Base-by-base conservation (phyloP, 2,888 invertebrate species). In the Drosophila picticornis region DNA sequence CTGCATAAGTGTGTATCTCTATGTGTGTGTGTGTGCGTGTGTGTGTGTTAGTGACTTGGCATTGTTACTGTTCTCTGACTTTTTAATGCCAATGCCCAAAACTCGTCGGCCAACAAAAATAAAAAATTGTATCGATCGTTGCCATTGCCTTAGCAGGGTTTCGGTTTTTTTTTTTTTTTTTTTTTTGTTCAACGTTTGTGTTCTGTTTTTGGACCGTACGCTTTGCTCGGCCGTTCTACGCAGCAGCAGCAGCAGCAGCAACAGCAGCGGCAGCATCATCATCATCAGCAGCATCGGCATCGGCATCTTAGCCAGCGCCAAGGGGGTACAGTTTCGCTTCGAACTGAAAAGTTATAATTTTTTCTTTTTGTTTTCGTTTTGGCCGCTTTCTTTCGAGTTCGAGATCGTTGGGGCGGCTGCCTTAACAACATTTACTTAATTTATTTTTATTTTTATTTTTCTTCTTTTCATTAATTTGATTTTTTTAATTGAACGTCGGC, bases 261-360 rank as follows among this genome's bases (percentile, higher is more conserved):
- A 48, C 75, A 74, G 9, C 82, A 77, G 11, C 75, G 27, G 25
- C 72, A 36, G 7, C 72, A 48, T 46, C 25, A 46, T 46, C 46
- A 46, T 7, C 46, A 46, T 4, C 46, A 46, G 13, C 67, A 59
- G 46, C 76, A 68, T 16, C 67, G n/a, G 60, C 79, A 66, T 71
- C 75, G 52, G 61, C 69, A 69, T 73, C 75, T 65, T 61, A 66
- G 76, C 64, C 72, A 81, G 70, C 73, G 77, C 71, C 75, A 90
- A 87, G 90, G 84, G 91, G 91, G 91, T 91, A 91, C 91, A 91
- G 91, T 91, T 91, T 90, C 91, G 91, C 86, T 82, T 80, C 81
- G 83, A 90, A 91, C 84, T 84, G 81, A 91, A 91, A 91, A 91
- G 87, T 83, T 87, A 89, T 87, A 64, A 83, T 82, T 83, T 83